phyloP scores from a whole-genome alignment of 2,797 vertebrate species.

The Xyrichtys novacula region DNA sequence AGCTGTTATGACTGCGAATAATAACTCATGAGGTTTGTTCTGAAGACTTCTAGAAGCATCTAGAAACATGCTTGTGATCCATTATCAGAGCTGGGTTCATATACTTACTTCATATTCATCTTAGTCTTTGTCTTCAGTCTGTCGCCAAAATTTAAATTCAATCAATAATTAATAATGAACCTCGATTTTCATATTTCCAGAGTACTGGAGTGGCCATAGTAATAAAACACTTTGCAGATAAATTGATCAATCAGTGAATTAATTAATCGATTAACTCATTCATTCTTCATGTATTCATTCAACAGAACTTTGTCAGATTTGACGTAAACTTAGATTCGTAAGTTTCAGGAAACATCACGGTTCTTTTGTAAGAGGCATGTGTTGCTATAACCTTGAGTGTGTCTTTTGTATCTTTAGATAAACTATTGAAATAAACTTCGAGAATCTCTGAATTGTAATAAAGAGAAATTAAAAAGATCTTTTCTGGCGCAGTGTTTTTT shows the following conservation, averaged over 20 bases:
- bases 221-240: background rate
- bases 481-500: background rate
- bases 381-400: constrained; percentile 90
- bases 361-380: constrained; percentile 85
- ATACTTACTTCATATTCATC: too few species aligned
- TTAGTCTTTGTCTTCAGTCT: too few species aligned
- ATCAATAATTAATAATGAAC: too few species aligned
- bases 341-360: constrained; percentile 44
- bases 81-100: too few species aligned
- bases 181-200: too few species aligned
- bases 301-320: constrained; percentile 7
- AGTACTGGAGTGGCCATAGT: too few species aligned
- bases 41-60: too few species aligned
- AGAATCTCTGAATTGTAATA: constrained; percentile 78
- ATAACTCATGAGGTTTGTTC: too few species aligned
- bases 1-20: too few species aligned
- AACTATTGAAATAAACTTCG: constrained; percentile 78
- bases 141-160: too few species aligned
- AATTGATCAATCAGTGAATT: background rate
- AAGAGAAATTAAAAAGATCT: constrained; percentile 53
- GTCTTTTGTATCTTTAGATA: constrained; percentile 94
- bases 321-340: constrained; percentile 5
- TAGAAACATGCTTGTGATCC: too few species aligned
- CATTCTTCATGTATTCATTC: background rate
- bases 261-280: background rate